These are phyloP conservation scores for Octodon degus DNA, from an alignment of 2,113 vertebrate species.

Conservation along the genomic window DNA sequence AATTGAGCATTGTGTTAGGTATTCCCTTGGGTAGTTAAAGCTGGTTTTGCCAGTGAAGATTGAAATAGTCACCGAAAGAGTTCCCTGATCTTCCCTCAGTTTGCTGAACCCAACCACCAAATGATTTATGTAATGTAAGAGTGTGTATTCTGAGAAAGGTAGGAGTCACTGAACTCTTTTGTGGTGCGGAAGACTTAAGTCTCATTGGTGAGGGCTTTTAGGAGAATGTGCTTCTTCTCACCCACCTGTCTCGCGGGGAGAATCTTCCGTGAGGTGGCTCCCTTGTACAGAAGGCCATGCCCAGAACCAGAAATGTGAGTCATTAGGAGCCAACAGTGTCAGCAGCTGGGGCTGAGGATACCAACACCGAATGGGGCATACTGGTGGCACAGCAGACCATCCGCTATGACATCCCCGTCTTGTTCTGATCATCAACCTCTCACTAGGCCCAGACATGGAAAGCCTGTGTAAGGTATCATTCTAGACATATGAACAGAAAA, in stretches of 20 bases:
- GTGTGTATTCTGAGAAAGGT: conserved; percentile 20
- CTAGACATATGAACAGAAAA: not conserved
- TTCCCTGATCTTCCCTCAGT: not conserved
- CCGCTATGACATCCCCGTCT: not conserved
- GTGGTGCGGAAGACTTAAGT: conserved; percentile 13
- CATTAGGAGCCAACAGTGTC: not conserved
- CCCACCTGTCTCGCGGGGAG: not conserved
- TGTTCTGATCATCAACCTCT: not conserved
- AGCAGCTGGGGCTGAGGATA: not conserved
- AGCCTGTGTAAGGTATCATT: not conserved
- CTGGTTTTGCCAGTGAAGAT: conserved; percentile 51
- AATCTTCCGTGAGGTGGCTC: not conserved
- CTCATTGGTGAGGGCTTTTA: not conserved
- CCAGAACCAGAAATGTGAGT: not conserved
- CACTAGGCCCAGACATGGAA: not conserved
- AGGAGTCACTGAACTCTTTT: not conserved
- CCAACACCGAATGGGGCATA: not conserved
- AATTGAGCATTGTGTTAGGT: not conserved
- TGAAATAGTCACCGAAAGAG: not conserved
- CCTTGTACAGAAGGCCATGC: not conserved
- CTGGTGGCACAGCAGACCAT: not conserved
- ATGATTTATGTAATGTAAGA: not conserved
- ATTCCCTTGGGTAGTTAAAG: not conserved
- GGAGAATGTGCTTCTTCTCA: conserved; percentile 10
- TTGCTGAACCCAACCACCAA: not conserved